Percentiles rank a stretch among this genome's conserved stretches.
These are phyloP conservation scores for Diplosoma virens DNA, from an alignment of 23 tunicate genomes.

Conservation along the genomic window DNA sequence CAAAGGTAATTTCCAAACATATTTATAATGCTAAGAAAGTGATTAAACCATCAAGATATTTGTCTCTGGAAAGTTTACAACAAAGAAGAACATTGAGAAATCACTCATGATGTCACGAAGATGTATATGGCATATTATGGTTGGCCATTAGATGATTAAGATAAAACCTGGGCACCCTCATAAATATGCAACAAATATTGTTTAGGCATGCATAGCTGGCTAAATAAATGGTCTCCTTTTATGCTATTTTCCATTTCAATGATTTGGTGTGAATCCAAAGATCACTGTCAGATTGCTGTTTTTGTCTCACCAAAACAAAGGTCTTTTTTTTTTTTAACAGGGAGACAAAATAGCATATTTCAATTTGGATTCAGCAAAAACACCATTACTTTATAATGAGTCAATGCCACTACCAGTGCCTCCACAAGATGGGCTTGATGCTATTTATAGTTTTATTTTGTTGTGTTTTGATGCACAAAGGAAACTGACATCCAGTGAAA, in stretches of 20 bases:
- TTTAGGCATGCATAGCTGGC: neutral
- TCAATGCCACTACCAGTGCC: neutral
- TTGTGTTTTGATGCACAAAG: too few species aligned
- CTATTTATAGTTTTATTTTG: neutral
- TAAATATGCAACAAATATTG: neutral
- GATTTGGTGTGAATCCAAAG: slow-evolving; percentile 1
- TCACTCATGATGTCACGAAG: neutral
- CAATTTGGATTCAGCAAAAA: neutral
- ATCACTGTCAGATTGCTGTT: slow-evolving; percentile 6
- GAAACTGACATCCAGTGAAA: too few species aligned
- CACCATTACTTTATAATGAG: neutral
- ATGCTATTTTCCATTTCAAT: slow-evolving; percentile 9
- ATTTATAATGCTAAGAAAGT: too few species aligned
- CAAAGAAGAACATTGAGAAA: too few species aligned
- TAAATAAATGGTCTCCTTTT: neutral
- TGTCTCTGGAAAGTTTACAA: too few species aligned
- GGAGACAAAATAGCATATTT: neutral
- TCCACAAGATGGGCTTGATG: neutral
- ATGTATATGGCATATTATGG: slow-evolving; percentile 15
- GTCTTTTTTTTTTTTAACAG: neutral
- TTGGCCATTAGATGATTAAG: slow-evolving; percentile 7
- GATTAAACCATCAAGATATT: too few species aligned
- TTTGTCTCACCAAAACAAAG: neutral
- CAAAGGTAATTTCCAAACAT: too few species aligned
- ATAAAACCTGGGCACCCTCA: slow-evolving; percentile 20